Base-by-base conservation (phyloP, 1,140 invertebrate genomes). In the Vanessa atalanta region DNA sequence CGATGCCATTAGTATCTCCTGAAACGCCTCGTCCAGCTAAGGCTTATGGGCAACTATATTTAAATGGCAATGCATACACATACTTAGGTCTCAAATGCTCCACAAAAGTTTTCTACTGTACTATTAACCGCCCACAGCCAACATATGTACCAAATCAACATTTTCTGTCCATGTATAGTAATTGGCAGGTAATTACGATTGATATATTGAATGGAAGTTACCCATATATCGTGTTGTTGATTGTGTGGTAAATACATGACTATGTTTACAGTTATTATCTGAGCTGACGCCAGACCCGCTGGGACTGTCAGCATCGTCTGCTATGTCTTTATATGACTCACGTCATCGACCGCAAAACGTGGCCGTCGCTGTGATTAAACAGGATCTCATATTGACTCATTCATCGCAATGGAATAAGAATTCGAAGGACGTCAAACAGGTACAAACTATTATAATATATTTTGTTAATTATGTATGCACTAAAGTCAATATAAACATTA, bases 91-190 rank as follows among this genome's bases (percentile, higher is more conserved):
- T 98, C 55, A 99, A 99, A 88, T 97, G 97, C 84, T 98, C 97
- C 7, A 98, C 97, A 0, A 95, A 97, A 83, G 95, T 97, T 16
- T 98, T 97, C 78, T 99, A 98, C 88, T 99, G 98, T 81, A 98
- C 98, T 1, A 93, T 98, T 20, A 98, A 98, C 87, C 95, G 97
- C 77, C 96, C 98, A 0, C 98, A 99, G 88, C 98, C 98, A 0
- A 99, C 98, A 93, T 99, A 99, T 88, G 97, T 99, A 51, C 95
- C 95, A 1, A 96, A 98, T 85, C 97, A 98, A 88, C 96, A 97
- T 77, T 97, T 96, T 81, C 93, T 99, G 51, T 99, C 98, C 15
- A 99, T 99, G 98, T 99, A 99, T 85, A 99, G 98, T 12, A 98
- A 99, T 87, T 99, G 98, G 98, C 96, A 97, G 92, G 93, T 93